Percentiles rank a stretch among this genome's conserved stretches.
phyloP scores from a whole-genome alignment of 2,113 vertebrate genomes.

The Mobula birostris region DNA sequence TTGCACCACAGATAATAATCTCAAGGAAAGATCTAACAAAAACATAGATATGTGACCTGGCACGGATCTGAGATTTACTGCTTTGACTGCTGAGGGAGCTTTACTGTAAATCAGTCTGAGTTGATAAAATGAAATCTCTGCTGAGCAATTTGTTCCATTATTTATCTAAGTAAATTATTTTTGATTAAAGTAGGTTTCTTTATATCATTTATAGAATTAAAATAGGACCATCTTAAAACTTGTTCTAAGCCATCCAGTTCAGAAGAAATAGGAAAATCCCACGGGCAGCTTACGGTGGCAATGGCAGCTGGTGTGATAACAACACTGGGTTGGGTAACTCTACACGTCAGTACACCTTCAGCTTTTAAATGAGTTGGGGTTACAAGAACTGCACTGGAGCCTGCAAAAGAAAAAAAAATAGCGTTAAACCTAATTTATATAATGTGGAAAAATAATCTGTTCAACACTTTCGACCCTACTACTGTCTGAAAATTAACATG shows the following conservation, averaged over 20 bases:
- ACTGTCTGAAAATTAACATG: not conserved
- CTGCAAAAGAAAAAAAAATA: slow-evolving; percentile 11
- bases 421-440: not conserved
- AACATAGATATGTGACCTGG: not conserved
- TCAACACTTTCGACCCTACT: not conserved
- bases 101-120: not conserved
- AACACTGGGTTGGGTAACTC: slow-evolving; percentile 63
- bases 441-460: not conserved
- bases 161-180: not conserved
- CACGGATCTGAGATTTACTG: not conserved
- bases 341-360: slow-evolving; percentile 63
- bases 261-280: not conserved
- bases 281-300: slow-evolving; percentile 61
- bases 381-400: slow-evolving; percentile 73
- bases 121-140: not conserved
- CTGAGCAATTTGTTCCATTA: not conserved
- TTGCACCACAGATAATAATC: not conserved
- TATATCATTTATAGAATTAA: not conserved
- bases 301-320: slow-evolving; percentile 73
- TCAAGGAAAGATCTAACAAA: not conserved
- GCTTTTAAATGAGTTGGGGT: slow-evolving; percentile 72
- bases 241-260: not conserved
- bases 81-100: not conserved
- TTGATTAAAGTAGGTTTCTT: not conserved
- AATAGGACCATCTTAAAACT: not conserved